Evolutionary conservation across 2,797 vertebrate genomes (phyloP).

Genomic region (Phrynocephalus guinanensis): DNA sequence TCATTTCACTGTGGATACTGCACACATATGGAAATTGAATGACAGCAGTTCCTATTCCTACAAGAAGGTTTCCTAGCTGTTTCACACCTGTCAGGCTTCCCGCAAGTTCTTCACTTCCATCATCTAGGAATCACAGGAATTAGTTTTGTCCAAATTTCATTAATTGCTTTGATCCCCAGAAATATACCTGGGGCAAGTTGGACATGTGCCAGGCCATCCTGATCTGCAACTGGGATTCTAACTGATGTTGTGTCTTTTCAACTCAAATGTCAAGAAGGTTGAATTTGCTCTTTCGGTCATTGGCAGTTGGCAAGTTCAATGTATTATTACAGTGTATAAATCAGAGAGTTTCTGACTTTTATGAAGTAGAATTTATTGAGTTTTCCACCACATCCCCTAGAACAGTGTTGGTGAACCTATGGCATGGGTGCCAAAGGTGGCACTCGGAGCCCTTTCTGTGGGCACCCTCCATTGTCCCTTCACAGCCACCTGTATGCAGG

Average conservation of each 20-base stretch:
- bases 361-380: no score
- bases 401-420: no score
- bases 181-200: neutral
- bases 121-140: neutral
- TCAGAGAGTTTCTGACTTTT: no score
- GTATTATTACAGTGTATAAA: neutral
- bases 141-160: neutral
- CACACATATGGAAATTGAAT: neutral
- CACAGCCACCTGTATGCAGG: no score
- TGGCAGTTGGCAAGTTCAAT: neutral
- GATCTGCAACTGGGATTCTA: neutral
- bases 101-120: neutral
- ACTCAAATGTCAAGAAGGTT: neutral
- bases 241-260: neutral
- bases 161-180: neutral
- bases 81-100: neutral
- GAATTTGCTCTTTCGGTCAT: neutral
- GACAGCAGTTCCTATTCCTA: neutral
- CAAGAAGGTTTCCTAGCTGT: neutral
- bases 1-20: neutral
- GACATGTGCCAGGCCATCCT: neutral
- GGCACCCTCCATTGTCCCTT: no score
- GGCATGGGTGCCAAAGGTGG: no score
- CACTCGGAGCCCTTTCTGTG: no score
- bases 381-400: no score